phyloP scores from a whole-genome alignment of 2,797 vertebrate genomes.

The Sus cebifrons region DNA sequence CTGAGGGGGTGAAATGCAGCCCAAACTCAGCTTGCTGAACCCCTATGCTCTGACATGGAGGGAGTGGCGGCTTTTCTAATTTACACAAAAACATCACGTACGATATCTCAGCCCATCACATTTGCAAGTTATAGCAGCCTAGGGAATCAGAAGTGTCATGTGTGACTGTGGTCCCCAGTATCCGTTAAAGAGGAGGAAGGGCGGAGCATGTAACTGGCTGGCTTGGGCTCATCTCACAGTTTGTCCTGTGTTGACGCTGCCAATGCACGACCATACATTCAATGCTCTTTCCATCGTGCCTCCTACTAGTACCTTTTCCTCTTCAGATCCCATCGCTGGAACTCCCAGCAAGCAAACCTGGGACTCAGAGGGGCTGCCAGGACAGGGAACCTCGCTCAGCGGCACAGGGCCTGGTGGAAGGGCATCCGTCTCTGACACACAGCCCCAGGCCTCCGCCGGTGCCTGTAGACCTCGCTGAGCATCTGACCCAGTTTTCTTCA shows the following conservation, averaged over 20 bases:
- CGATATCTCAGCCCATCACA: neutral
- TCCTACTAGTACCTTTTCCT: neutral
- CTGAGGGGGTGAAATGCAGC: neutral
- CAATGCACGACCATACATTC: neutral
- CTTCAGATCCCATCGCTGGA: neutral
- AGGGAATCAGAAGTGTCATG: neutral
- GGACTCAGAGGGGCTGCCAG: neutral
- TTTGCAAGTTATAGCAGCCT: neutral
- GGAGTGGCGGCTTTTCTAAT: neutral
- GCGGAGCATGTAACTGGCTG: neutral
- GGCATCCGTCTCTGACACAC: neutral
- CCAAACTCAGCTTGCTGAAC: neutral
- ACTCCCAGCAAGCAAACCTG: slow-evolving; percentile 12
- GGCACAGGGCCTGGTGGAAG: neutral
- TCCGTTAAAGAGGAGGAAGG: neutral
- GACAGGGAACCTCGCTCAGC: neutral
- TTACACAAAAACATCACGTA: neutral
- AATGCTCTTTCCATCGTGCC: neutral
- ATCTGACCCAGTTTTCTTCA: neutral
- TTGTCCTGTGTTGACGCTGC: neutral
- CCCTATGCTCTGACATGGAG: neutral
- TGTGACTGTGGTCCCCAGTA: neutral
- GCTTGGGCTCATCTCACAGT: neutral
- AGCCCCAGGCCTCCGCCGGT: too few relatives aligned
- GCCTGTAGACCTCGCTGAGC: neutral